Percentiles rank a stretch among this genome's conserved stretches.
Evolutionary conservation across 2,113 vertebrate species (phyloP).

Genomic region (Rynchops niger): DNA sequence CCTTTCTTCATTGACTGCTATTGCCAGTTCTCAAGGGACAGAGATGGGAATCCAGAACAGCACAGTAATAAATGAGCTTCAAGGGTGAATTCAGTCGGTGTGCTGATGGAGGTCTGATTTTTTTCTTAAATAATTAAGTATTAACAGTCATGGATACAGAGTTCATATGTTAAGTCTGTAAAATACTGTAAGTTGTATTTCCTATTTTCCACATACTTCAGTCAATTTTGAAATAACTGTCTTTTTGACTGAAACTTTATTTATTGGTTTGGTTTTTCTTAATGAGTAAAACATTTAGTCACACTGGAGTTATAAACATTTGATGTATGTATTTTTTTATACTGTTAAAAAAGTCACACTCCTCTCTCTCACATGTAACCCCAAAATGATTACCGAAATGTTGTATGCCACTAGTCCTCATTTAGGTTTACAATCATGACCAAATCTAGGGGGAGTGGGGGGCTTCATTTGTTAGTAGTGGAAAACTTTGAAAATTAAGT

Average conservation of each 20-base stretch:
- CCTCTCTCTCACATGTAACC: not conserved
- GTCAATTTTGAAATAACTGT: not conserved
- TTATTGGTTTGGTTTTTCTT: not conserved
- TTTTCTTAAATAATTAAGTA: not conserved
- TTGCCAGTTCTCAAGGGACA: not conserved
- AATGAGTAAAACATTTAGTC: not conserved
- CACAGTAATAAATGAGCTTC: not conserved
- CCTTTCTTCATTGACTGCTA: not conserved
- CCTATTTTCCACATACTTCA: not conserved
- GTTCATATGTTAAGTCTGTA: not conserved
- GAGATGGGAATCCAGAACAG: not conserved
- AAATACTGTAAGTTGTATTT: not conserved
- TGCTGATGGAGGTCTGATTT: not conserved
- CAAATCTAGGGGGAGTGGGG: not conserved
- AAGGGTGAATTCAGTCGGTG: not conserved
- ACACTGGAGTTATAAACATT: not conserved
- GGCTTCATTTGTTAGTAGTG: not conserved
- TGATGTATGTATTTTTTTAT: not conserved
- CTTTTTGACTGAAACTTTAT: not conserved
- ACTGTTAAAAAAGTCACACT: not conserved
- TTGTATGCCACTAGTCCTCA: not conserved
- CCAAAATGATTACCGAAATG: not conserved
- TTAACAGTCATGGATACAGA: not conserved
- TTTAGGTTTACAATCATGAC: not conserved
- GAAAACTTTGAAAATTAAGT: not conserved